phyloP scores from a whole-genome alignment of 2,797 vertebrate genomes.

The Capromys pilorides region DNA sequence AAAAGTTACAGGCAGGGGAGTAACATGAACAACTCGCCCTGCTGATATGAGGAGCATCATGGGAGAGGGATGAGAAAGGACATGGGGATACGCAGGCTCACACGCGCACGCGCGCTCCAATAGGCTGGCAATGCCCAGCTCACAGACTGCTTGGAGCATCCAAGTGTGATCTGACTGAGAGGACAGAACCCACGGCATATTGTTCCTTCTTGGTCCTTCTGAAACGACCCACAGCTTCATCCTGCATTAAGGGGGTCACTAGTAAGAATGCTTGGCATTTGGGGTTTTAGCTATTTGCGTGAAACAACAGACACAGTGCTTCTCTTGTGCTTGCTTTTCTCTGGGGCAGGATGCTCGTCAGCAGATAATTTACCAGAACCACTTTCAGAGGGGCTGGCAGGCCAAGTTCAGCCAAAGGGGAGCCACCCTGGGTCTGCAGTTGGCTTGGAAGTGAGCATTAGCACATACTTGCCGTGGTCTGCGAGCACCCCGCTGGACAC shows the following conservation, averaged over 20 bases:
- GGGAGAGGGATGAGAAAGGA: not conserved
- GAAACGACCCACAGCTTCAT: not conserved
- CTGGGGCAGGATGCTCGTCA: slow-evolving; percentile 8
- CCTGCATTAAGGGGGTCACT: not conserved
- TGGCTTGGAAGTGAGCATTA: slow-evolving; percentile 46
- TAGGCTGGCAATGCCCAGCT: not conserved
- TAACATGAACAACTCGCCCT: not conserved
- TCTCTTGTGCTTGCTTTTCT: not conserved
- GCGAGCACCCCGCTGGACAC: slow-evolving; percentile 56
- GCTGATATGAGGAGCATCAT: not conserved
- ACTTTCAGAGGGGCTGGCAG: not conserved
- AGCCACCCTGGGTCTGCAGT: not conserved
- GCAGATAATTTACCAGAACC: slow-evolving; percentile 47
- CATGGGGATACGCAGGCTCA: not conserved
- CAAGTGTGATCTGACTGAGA: not conserved
- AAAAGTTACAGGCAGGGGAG: not conserved
- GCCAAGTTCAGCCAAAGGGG: slow-evolving; percentile 17
- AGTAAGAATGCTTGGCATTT: not conserved
- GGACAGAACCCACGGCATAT: not conserved
- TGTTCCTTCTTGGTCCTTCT: not conserved
- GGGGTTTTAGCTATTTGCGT: slow-evolving; percentile 7
- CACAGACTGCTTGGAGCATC: not conserved
- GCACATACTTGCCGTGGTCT: slow-evolving; percentile 38
- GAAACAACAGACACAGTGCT: not conserved
- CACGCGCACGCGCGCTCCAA: not conserved